Evolutionary conservation across 2,888 invertebrate species (phyloP).

Genomic region (Eurytoma adleriae): DNA sequence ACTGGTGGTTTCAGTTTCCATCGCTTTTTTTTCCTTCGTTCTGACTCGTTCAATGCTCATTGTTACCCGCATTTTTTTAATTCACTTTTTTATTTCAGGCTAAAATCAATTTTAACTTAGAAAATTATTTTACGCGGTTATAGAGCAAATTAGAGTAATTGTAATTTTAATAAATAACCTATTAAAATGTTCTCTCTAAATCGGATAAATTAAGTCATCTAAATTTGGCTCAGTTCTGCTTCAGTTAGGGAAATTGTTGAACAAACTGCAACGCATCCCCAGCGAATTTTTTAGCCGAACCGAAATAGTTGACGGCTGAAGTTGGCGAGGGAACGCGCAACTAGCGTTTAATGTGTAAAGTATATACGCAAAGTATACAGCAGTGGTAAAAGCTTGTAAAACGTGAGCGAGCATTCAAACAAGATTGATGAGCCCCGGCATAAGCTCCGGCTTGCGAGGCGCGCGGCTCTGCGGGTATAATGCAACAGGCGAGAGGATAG

Average conservation of each 20-base stretch:
- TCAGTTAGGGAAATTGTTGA: no score
- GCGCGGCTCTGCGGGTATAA: background rate
- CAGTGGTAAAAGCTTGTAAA: constrained; percentile 48
- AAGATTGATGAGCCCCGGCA: constrained; percentile 48
- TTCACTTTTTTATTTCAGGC: no score
- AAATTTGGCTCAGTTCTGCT: no score
- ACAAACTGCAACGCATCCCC: no score
- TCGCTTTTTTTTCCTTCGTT: background rate
- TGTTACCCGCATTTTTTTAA: no score
- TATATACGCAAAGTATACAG: constrained; percentile 42
- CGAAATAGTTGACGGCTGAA: background rate
- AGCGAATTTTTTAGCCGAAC: background rate
- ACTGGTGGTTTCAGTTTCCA: background rate
- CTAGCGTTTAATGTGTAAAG: constrained; percentile 30
- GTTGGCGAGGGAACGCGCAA: constrained; percentile 35
- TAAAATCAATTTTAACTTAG: no score
- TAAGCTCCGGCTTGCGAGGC: background rate
- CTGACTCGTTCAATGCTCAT: background rate
- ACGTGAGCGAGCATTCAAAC: constrained; percentile 46
- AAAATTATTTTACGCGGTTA: no score
- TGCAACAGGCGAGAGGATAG: constrained; percentile 45
- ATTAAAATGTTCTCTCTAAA: no score
- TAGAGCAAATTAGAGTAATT: no score
- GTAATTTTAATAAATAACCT: no score
- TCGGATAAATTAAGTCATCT: no score